Evolutionary conservation across 2,113 vertebrate species (phyloP), one percentile per base, ranked within the genome.

Genomic region (Heterotis niloticus): DNA sequence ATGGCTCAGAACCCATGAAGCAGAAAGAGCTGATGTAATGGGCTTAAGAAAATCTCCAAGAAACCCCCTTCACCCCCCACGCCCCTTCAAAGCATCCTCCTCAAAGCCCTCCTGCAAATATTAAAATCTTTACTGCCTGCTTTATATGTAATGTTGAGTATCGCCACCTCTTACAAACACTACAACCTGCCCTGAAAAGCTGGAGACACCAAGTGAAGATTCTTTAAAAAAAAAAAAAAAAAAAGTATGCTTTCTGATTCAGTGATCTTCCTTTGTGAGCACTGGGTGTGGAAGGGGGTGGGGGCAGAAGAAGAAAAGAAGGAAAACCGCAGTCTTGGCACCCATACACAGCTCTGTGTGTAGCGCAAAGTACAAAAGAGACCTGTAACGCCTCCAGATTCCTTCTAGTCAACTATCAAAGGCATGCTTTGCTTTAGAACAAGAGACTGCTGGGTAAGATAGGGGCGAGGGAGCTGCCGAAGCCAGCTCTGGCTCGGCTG

Each of bases 321-420:
- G 56, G 56, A 75, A 17, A 89, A 89, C 87, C 88, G 83, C 89
- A 88, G 86, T 77, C 87, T 90, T 87, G 87, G 86, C 89, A 85
- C 85, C 83, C 86, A 86, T 78, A 70, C 80, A 81, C 18, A 56
- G 80, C 69, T 79, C 87, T 86, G 79, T 85, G 81, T 83, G 82
- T 84, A 81, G 85, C 77, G 80, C 76, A 16, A 79, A 88, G 88
- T 88, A 92, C 91, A 92, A 91, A 92, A 91, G 90, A 85, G 88
- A 93, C 88, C 89, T 90, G 91, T 90, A 90, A 90, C 89, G 90
- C 90, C 92, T 92, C 87, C 90, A 88, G 91, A 92, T 93, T 91
- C 90, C 88, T 90, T 89, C 87, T 89, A 83, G 89, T 88, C 77
- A 77, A 89, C 88, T 90, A 90, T 92, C 90, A 92, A 92, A 93